Percentiles rank a stretch among this genome's conserved stretches.
Evolutionary conservation across 2,113 vertebrate species (phyloP).

Genomic region (Lamprotornis superbus): DNA sequence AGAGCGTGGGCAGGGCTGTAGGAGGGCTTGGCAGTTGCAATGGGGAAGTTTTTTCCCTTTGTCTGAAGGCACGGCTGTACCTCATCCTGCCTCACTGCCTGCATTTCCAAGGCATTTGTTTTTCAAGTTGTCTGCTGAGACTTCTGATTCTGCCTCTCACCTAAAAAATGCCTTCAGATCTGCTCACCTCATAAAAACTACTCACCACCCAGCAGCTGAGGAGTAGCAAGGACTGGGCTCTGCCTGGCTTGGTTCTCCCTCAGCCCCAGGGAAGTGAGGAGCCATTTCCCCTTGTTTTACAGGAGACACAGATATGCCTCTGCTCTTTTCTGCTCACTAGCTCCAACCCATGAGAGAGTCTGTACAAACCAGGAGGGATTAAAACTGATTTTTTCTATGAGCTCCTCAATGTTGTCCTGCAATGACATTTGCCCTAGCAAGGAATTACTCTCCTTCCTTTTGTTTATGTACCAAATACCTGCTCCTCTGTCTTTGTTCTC

Average conservation of each 20-base stretch:
- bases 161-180: background rate
- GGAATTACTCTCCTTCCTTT: background rate
- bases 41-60: background rate
- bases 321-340: background rate
- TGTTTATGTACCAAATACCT: slow-evolving; percentile 20
- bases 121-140: background rate
- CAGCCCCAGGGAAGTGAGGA: background rate
- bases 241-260: accelerated
- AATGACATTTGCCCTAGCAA: slow-evolving; percentile 24
- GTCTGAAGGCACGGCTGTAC: background rate
- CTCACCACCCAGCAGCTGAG: background rate
- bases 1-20: background rate
- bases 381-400: background rate
- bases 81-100: background rate
- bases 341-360: background rate
- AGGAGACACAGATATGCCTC: background rate
- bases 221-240: background rate
- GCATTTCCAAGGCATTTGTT: background rate
- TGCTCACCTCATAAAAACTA: background rate
- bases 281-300: background rate
- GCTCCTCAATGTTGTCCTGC: background rate
- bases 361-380: background rate
- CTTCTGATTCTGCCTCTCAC: background rate
- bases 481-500: slow-evolving; percentile 15
- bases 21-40: background rate